Conservation (phyloP, 23 tunicate species). For the Botrylloides violaceus region DNA sequence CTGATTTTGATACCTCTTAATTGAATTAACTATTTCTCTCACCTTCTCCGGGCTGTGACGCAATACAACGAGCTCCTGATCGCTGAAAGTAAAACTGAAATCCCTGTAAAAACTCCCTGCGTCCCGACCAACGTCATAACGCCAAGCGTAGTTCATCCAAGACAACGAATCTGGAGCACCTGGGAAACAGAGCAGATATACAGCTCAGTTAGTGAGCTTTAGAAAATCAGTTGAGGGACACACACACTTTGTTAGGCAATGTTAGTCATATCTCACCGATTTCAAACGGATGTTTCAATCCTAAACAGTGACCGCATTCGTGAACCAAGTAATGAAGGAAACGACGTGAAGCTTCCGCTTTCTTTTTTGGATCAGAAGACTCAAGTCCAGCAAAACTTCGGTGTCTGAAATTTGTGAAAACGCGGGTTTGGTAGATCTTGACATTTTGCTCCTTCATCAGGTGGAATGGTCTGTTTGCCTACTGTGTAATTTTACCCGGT, state of each 20-base stretch:
- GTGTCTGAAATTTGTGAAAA: slow-evolving; percentile 42
- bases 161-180: slow-evolving; percentile 51
- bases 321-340: slow-evolving; percentile 70
- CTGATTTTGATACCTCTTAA: no score
- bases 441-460: no score
- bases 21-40: no score
- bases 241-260: no score
- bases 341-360: slow-evolving; percentile 35
- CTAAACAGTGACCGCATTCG: slow-evolving; percentile 72
- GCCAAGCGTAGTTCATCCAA: slow-evolving; percentile 89
- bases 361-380: slow-evolving; percentile 10
- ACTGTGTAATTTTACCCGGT: no score
- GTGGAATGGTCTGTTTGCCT: no score
- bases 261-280: slow-evolving; percentile 23
- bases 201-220: background rate
- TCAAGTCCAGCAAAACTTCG: slow-evolving; percentile 35
- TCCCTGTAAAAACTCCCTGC: slow-evolving; percentile 60
- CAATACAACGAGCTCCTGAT: slow-evolving; percentile 31
- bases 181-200: background rate
- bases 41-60: slow-evolving; percentile 68
- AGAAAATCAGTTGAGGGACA: no score
- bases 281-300: slow-evolving; percentile 59
- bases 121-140: slow-evolving; percentile 40
- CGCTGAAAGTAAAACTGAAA: slow-evolving; percentile 43
- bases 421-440: no score